Percentiles rank a stretch among this genome's conserved stretches.
phyloP scores from a whole-genome alignment of 2,797 vertebrate species.

The Pitangus sulphuratus region DNA sequence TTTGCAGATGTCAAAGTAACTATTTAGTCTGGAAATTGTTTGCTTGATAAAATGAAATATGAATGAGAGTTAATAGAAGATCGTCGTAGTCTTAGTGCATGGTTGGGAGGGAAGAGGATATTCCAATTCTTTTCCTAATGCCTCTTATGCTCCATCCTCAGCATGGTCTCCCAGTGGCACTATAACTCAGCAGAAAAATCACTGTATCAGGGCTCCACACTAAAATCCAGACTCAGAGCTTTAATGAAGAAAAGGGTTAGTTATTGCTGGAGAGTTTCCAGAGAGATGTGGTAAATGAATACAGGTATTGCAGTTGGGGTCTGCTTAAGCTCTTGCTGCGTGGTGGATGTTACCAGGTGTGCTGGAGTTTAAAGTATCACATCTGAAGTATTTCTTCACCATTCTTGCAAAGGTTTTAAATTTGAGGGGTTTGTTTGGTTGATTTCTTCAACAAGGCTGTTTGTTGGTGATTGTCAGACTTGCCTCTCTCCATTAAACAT shows the following conservation, averaged over 20 bases:
- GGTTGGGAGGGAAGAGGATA: not conserved
- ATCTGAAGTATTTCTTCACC: not conserved
- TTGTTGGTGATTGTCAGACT: not conserved
- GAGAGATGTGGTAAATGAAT: not conserved
- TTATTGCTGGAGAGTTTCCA: not conserved
- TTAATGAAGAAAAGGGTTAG: not conserved
- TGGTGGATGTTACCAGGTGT: not conserved
- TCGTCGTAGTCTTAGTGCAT: no score
- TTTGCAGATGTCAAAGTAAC: not conserved
- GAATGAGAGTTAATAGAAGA: not conserved
- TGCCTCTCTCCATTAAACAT: fast-evolving
- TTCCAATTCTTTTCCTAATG: not conserved
- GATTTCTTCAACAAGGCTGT: not conserved
- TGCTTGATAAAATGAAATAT: not conserved
- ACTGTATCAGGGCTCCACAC: not conserved
- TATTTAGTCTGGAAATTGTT: not conserved
- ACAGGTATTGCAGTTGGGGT: not conserved
- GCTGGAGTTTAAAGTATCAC: not conserved
- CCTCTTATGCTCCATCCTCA: not conserved
- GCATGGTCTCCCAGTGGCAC: not conserved
- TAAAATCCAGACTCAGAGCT: not conserved
- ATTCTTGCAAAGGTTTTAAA: not conserved
- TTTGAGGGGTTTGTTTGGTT: not conserved
- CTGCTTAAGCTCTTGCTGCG: not conserved
- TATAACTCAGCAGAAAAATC: not conserved